phyloP scores from a whole-genome alignment of 2,888 invertebrate species.

The Tetrapedia diversipes region DNA sequence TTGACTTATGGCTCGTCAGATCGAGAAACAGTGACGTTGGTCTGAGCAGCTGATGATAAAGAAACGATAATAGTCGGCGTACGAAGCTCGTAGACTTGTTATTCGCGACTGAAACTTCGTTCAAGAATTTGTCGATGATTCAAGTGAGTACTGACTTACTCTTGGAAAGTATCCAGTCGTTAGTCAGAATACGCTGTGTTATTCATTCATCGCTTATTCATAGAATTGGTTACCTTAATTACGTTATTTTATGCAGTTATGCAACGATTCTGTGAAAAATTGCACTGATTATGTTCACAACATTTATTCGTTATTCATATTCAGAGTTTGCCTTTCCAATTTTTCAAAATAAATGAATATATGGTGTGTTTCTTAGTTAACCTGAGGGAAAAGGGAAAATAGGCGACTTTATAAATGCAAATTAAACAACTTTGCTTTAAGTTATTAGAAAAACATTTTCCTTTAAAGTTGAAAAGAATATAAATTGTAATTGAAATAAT shows the following conservation, averaged over 20 bases:
- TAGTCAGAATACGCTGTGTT: slow-evolving; percentile 25
- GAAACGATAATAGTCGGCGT: slow-evolving; percentile 45
- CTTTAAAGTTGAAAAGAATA: not conserved
- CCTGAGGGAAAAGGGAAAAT: not conserved
- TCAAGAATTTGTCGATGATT: slow-evolving; percentile 59
- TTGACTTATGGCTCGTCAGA: slow-evolving; percentile 59
- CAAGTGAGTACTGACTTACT: slow-evolving; percentile 32
- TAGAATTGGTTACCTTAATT: too few relatives aligned
- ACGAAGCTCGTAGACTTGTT: slow-evolving; percentile 12
- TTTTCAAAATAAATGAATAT: not conserved
- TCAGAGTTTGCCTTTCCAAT: not conserved
- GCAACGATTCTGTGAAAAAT: not conserved
- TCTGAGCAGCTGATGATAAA: slow-evolving; percentile 58
- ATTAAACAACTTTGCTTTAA: not conserved
- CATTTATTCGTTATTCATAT: not conserved
- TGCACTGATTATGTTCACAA: too few relatives aligned
- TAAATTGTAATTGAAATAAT: not conserved
- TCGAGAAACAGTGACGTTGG: slow-evolving; percentile 57
- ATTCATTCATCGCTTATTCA: slow-evolving; percentile 21
- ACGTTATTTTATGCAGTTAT: not conserved
- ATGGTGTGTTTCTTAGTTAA: too few relatives aligned
- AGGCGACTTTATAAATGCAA: not conserved
- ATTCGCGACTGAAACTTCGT: slow-evolving; percentile 20
- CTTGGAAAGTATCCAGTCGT: slow-evolving; percentile 9
- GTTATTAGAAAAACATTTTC: too few relatives aligned